Conservation (phyloP, 2,888 invertebrate species). For the Resseliella maxima region DNA sequence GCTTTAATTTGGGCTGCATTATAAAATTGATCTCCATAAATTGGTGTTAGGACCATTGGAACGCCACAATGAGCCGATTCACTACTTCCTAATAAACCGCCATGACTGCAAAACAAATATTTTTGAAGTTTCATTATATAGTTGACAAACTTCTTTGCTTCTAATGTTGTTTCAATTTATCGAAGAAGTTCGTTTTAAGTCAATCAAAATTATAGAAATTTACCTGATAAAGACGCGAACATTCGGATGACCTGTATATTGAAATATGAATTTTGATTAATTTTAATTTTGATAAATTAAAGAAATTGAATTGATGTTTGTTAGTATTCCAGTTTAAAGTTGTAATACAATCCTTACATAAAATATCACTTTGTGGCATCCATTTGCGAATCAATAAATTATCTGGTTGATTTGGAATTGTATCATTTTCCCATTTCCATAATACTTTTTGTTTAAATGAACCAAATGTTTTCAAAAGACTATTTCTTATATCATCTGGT, state of each 20-base stretch:
- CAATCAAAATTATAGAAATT: no score
- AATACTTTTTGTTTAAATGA: conserved; percentile 73
- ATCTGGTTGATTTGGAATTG: conserved; percentile 70
- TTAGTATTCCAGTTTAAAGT: no score
- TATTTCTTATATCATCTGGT: conserved; percentile 70
- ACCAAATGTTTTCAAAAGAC: conserved; percentile 71
- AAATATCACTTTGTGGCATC: conserved; percentile 79
- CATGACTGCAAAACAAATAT: conserved; percentile 75
- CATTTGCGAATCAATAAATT: conserved; percentile 76
- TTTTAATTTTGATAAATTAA: no score
- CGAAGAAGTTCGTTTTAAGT: no score
- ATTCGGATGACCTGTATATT: no score
- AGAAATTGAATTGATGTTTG: no score
- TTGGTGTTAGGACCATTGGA: conserved; percentile 74
- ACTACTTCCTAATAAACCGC: conserved; percentile 77
- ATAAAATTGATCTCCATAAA: conserved; percentile 74
- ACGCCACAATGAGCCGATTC: conserved; percentile 76
- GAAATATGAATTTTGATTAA: no score
- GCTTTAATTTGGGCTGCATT: conserved; percentile 71
- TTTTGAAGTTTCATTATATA: no score
- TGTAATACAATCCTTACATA: no score
- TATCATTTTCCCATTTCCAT: conserved; percentile 79
- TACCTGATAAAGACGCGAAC: no score
- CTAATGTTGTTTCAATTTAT: no score
- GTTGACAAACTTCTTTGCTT: no score